A percentile compares a stretch with the other conserved stretches of the same genome.
Conservation (phyloP, 64 coral and sea anemone genomes). For the Stylophora pistillata region DNA sequence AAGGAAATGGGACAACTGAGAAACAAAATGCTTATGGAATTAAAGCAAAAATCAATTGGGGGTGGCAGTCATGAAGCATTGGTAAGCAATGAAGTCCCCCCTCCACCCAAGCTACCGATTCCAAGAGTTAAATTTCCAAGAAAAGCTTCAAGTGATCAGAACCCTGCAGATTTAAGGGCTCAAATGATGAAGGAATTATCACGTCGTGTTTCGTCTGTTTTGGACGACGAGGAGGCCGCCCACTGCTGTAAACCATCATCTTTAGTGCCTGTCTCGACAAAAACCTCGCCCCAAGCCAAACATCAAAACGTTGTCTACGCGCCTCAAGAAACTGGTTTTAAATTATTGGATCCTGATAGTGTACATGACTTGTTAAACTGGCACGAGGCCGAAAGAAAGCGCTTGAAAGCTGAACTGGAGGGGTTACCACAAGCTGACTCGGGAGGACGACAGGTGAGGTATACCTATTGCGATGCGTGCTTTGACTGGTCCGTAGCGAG, state of each 20-base stretch:
- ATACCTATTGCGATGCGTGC: no score
- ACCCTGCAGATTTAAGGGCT: conserved; percentile 43
- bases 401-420: conserved; percentile 30
- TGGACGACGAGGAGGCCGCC: not conserved
- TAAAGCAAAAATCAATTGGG: conserved; percentile 40
- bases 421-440: conserved; percentile 5
- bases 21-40: conserved; percentile 45
- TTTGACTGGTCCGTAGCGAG: no score
- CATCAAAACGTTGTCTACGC: not conserved
- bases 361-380: conserved; percentile 19
- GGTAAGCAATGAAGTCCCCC: not conserved
- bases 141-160: conserved; percentile 10
- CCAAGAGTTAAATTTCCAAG: conserved; percentile 45
- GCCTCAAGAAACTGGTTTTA: not conserved
- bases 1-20: conserved; percentile 48
- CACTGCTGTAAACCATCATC: conserved; percentile 23
- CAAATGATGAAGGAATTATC: conserved; percentile 57
- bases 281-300: not conserved
- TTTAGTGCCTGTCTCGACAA: not conserved
- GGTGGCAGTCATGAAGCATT: not conserved
- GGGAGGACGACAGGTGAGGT: conserved; percentile 13
- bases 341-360: conserved; percentile 3
- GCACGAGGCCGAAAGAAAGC: conserved; percentile 33
- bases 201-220: conserved; percentile 9
- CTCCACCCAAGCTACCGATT: not conserved